These are phyloP conservation scores for Neodon shergylaensis DNA, from an alignment of 2,113 vertebrate genomes.

Conservation along the genomic window DNA sequence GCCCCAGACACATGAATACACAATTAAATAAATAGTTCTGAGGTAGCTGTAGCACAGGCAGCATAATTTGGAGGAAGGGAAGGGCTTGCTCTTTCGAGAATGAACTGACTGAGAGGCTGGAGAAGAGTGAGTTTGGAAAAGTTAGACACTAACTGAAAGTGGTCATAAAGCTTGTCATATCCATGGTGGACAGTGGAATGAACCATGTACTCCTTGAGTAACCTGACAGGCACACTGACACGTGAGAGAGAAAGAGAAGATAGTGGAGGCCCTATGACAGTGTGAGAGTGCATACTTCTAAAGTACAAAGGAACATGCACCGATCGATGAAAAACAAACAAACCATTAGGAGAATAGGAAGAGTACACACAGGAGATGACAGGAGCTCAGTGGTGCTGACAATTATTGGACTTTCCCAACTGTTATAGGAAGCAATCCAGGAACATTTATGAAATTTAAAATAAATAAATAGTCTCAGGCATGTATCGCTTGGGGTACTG, in stretches of 20 bases:
- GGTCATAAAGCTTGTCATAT: neutral
- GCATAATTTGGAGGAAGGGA: neutral
- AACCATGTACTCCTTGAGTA: neutral
- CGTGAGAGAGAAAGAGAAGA: neutral
- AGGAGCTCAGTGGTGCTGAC: neutral
- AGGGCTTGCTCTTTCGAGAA: neutral
- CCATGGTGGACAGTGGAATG: neutral
- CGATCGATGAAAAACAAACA: neutral
- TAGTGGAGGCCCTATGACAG: neutral
- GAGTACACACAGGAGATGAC: neutral
- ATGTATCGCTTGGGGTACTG: no score
- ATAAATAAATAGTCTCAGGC: neutral
- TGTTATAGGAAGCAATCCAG: neutral
- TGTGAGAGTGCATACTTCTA: neutral
- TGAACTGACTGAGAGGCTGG: neutral
- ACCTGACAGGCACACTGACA: neutral
- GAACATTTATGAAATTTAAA: neutral
- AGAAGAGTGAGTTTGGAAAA: neutral
- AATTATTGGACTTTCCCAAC: neutral
- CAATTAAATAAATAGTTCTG: neutral
- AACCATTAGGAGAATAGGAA: neutral
- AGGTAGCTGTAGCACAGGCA: neutral
- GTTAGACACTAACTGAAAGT: neutral
- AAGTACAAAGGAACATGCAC: neutral
- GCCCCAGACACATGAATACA: neutral